A percentile compares a stretch with the other conserved stretches of the same genome.
phyloP scores from a whole-genome alignment of 2,888 invertebrate species.

The Drosophila setosimentum region DNA sequence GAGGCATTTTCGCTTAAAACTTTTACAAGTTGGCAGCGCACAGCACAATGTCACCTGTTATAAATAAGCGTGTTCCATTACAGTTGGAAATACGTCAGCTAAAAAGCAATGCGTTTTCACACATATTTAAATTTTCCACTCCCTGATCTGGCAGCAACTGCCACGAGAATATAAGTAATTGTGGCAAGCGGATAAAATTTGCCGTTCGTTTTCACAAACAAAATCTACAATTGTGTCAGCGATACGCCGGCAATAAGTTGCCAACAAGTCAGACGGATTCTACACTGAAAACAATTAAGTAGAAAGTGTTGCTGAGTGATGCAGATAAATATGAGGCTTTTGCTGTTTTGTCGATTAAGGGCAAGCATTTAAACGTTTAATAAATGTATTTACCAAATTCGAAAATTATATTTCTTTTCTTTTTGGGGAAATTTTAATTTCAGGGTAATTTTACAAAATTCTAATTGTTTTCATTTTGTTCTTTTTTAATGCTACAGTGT shows the following conservation, averaged over 20 bases:
- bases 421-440: not conserved
- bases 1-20: slow-evolving; percentile 1
- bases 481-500: not conserved
- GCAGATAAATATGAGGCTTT: not conserved
- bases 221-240: slow-evolving; percentile 8
- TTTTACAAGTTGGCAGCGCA: not conserved
- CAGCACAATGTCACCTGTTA: slow-evolving; percentile 1
- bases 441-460: not conserved
- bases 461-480: not conserved
- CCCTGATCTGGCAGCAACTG: not conserved
- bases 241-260: not conserved
- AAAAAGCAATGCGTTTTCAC: not conserved
- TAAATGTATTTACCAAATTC: not conserved
- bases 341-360: not conserved
- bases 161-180: slow-evolving; percentile 3
- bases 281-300: slow-evolving; percentile 4
- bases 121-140: not conserved
- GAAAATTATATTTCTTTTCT: not conserved
- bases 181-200: not conserved
- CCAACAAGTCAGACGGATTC: not conserved
- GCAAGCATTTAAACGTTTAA: not conserved
- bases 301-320: not conserved
- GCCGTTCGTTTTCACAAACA: not conserved
- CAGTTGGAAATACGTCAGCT: slow-evolving; percentile 11
- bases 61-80: not conserved